Evolutionary conservation across 2,797 vertebrate genomes (phyloP).

Genomic region (Tapera naevia): DNA sequence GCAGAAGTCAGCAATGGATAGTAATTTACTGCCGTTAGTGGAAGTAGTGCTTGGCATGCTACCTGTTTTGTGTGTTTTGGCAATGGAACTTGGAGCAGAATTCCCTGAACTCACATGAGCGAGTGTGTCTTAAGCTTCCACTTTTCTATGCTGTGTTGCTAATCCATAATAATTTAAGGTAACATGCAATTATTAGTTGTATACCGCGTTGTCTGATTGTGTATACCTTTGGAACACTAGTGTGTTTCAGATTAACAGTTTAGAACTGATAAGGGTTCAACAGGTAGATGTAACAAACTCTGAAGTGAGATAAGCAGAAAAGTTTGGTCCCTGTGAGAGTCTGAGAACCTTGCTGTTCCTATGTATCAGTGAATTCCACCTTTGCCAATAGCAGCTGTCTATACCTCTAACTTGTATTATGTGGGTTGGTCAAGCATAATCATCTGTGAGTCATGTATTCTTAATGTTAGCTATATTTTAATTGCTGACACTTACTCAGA

Average conservation of each 20-base stretch:
- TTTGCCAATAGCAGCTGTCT: not conserved
- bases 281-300: not conserved
- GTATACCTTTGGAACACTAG: not conserved
- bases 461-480: not conserved
- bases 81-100: not conserved
- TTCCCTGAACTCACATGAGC: not conserved
- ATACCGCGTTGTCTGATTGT: not conserved
- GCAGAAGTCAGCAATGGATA: not conserved
- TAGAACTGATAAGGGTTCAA: not conserved
- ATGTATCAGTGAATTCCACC: not conserved
- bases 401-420: not conserved
- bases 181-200: not conserved
- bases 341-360: not conserved
- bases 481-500: not conserved
- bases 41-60: not conserved
- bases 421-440: not conserved
- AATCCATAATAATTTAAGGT: not conserved
- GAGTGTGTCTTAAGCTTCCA: not conserved
- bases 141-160: not conserved
- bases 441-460: not conserved
- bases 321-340: not conserved
- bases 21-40: not conserved
- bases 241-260: not conserved
- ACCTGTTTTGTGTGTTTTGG: not conserved
- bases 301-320: not conserved